phyloP scores from a whole-genome alignment of 92 coral and sea anemone genomes.

The Epizoanthus fatuus region DNA sequence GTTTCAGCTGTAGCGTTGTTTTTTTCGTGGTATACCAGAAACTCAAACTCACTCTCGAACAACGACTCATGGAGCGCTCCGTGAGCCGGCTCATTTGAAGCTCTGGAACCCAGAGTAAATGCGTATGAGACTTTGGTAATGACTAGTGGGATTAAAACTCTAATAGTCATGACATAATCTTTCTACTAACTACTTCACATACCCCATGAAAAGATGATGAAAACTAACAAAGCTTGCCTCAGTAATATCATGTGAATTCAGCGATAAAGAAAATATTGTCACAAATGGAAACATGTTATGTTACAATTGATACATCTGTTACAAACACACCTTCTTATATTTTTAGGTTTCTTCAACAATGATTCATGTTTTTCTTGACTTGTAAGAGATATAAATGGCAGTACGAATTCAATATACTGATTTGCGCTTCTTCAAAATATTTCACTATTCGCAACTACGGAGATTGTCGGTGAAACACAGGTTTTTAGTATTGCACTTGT shows the following conservation, averaged over 20 bases:
- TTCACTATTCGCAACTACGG: too few species aligned
- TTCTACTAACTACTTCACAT: background rate
- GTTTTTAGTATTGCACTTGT: background rate
- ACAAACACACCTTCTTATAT: background rate
- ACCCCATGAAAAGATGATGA: background rate
- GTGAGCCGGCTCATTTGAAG: too few species aligned
- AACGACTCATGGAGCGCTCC: too few species aligned
- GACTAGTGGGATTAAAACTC: too few species aligned
- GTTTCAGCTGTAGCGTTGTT: background rate
- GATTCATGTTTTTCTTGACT: slow-evolving; percentile 8
- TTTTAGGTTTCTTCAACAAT: background rate
- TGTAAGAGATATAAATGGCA: background rate
- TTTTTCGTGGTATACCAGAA: too few species aligned
- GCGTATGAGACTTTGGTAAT: too few species aligned
- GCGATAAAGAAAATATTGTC: background rate
- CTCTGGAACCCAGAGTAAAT: too few species aligned
- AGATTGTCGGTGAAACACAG: background rate
- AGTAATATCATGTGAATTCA: background rate
- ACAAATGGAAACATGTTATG: slow-evolving; percentile 1
- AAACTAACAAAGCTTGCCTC: background rate
- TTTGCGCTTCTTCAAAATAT: too few species aligned
- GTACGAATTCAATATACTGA: too few species aligned
- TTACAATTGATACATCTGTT: background rate
- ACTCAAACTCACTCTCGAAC: too few species aligned
- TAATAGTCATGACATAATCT: too few species aligned